Base-by-base conservation (phyloP, 2,797 vertebrate species). In the Bryconaethiops microstoma region DNA sequence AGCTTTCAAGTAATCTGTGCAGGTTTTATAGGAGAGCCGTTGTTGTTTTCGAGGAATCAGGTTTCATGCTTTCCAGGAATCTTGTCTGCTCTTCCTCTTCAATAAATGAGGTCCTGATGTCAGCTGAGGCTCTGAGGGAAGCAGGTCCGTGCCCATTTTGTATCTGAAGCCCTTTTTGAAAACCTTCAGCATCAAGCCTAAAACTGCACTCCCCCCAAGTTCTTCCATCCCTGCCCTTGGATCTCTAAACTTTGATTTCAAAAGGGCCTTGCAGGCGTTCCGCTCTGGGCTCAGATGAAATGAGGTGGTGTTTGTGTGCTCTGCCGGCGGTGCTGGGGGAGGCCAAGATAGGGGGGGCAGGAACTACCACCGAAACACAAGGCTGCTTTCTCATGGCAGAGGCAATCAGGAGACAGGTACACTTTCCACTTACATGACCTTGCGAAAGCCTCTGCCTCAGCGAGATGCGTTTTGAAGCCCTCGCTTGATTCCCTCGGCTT, bases 401-500 rank as follows among this genome's bases (percentile, higher is more conserved):
- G 69, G 60, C 75, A 85, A 82, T 83, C 76, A 81, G 76, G 6
- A 50, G 65, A 76, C 76, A 83, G 84, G 78, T 81, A 77, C 76
- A 81, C 68, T 79, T 76, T 85, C 78, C 80, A 77, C 73, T 83
- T 68, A 69, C 80, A 74, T 82, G 77, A 85, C 77, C 83, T 86
- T 85, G 72, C 35, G 68, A 84, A 84, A 82, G 79, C 76, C 71
- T 52, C 65, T 21, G 75, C 76, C 39, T 69, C 75, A 1, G 73
- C 55, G 72, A 78, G 78, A 74, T 82, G 70, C n/a, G 77, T 71
- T 85, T 65, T 78, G 80, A 84, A 85, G 77, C 74, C 74, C 75
- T 65, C 29, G 71, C 76, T 80, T 78, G 83, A 85, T 83, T 84
- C 85, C 80, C 82, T 75, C 59, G n/a, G 59, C 82, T 86, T 86